Conservation (phyloP, 2,797 vertebrate genomes). For the Enteromius trimaculatus region DNA sequence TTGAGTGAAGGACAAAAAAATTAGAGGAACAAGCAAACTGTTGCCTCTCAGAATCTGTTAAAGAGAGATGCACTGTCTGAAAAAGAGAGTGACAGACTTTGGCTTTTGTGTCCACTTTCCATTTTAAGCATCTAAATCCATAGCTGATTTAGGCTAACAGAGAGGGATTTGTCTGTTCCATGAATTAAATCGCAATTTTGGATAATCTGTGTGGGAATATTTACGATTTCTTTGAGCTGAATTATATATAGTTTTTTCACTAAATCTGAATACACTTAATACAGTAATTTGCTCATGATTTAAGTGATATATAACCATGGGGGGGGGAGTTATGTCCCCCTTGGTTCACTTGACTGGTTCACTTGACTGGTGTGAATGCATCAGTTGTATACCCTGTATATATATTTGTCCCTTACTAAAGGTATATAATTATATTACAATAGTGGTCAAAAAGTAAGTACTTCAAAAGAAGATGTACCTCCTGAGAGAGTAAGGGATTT, state of each 20-base stretch:
- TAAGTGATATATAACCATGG: not conserved
- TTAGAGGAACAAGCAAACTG: not conserved
- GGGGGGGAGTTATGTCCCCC: no score
- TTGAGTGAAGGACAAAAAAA: not conserved
- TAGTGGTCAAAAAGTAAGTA: not conserved
- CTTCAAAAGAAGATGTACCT: not conserved
- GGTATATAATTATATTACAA: not conserved
- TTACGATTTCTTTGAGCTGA: slow-evolving; percentile 6
- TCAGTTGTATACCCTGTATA: no score
- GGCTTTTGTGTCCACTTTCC: slow-evolving; percentile 1
- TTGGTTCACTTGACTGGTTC: no score
- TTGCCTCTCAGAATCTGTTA: not conserved
- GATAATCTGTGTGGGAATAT: slow-evolving; percentile 25
- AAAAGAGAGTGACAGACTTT: not conserved
- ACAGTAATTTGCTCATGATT: not conserved
- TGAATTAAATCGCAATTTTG: slow-evolving; percentile 1
- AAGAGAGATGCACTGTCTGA: not conserved
- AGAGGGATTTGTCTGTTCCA: slow-evolving; percentile 26
- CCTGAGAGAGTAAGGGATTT: not conserved
- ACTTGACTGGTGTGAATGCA: no score
- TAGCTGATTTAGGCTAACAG: slow-evolving; percentile 1
- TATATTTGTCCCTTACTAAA: not conserved
- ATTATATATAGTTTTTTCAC: not conserved
- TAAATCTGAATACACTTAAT: not conserved
- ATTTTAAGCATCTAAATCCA: slow-evolving; percentile 9